A percentile compares a stretch with the other conserved stretches of the same genome.
phyloP scores from a whole-genome alignment of 2,113 vertebrate species.

The Eclectus roratus region DNA sequence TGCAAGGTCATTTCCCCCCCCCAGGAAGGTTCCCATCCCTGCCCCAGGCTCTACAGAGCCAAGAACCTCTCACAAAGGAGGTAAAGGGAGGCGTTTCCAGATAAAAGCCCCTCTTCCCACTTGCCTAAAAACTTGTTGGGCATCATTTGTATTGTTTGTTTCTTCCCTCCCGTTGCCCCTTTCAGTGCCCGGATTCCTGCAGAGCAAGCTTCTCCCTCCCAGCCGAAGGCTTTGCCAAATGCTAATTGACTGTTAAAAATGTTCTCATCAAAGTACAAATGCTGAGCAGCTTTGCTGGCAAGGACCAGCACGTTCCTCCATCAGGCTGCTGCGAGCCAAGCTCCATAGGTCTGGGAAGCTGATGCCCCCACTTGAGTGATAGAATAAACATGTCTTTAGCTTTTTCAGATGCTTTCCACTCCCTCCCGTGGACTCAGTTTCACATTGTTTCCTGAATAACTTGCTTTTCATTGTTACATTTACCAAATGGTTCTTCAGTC shows the following conservation, averaged over 20 bases:
- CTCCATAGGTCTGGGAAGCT: neutral
- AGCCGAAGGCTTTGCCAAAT: conserved; percentile 42
- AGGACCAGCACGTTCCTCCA: neutral
- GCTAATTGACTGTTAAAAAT: conserved; percentile 62
- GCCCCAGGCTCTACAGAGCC: neutral
- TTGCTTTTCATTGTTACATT: neutral
- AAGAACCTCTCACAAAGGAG: neutral
- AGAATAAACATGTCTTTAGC: conserved; percentile 1
- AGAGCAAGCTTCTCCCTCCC: neutral
- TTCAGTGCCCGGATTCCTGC: neutral
- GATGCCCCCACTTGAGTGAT: neutral
- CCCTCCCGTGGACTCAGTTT: neutral
- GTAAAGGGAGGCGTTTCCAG: neutral
- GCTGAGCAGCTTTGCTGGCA: conserved; percentile 19
- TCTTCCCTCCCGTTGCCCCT: neutral
- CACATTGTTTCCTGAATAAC: neutral
- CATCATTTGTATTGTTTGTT: conserved; percentile 1
- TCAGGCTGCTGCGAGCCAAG: conserved; percentile 26
- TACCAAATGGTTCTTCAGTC: neutral
- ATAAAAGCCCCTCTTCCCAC: neutral
- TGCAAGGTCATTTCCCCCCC: neutral
- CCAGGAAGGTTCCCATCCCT: neutral
- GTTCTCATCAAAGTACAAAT: conserved; percentile 45
- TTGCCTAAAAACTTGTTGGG: neutral
- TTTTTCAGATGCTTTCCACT: neutral